Base-by-base conservation (phyloP, 2,888 invertebrate species). In the Argynnis bischoffii region DNA sequence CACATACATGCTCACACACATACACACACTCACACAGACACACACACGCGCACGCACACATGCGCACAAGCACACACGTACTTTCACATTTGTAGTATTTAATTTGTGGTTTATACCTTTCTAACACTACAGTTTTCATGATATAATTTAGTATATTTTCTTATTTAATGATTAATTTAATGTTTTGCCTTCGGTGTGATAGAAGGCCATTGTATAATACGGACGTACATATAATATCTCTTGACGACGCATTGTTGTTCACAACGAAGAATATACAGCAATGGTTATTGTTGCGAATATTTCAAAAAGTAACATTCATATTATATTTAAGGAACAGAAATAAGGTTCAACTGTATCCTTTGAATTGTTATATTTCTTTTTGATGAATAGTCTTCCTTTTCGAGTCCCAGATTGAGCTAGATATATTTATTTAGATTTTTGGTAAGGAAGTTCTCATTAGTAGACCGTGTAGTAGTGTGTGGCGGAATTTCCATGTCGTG, bases 231-330 rank as follows among this genome's bases (percentile, higher is more conserved):
- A n/a, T n/a, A n/a, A n/a, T n/a, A n/a, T 46, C 47, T 18, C 53
- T 26, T 59, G 65, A 65, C 57, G 59, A 57, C 31, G 59, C 51
- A 65, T 65, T 65, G 65, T 65, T 59, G 46, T 59, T 47, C 15
- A 47, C 31, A 41, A 57, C 26, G 46, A 21, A 48, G 13, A 31
- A 67, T 59, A 47, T 51, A 60, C 41, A 21, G 51, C 35, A 31
- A 46, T 26, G 57, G 56, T 51, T 51, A 67, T 35, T n/a, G 60
- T 41, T 61, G 60, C 53, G 26, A 60, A 16, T 41, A 47, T 65
- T 57, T 31, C 57, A 59, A 65, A 55, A 51, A 65, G 47, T 41
- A 41, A 8, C 35, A 41, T 41, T 8, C 8, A 41, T 3, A 51
- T 21, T 21, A 31, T 55, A 46, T 35, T 41, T 41, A 47, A 57